Percentiles rank a stretch among this genome's conserved stretches.
Conservation (phyloP, 2,888 invertebrate species). For the Polylopha cassiicola region DNA sequence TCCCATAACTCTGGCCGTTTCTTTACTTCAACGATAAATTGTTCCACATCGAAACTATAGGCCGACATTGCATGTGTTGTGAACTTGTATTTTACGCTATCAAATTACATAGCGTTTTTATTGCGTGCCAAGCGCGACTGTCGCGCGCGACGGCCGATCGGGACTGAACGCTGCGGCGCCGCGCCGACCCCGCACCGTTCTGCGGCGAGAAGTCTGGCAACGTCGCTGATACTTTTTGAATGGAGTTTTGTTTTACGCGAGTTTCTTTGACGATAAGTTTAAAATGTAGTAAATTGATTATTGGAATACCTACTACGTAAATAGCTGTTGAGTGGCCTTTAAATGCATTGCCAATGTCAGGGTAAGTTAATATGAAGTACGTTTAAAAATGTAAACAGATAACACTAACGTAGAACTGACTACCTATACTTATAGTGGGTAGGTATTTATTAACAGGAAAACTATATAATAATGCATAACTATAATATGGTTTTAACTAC, state of each 20-base stretch:
- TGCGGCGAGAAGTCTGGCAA: slow-evolving; percentile 30
- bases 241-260: too few species aligned
- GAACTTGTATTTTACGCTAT: slow-evolving; percentile 30
- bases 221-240: slow-evolving; percentile 30
- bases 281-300: slow-evolving; percentile 10
- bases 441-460: too few species aligned
- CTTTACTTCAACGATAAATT: slow-evolving; percentile 56
- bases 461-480: too few species aligned
- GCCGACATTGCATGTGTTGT: slow-evolving; percentile 26
- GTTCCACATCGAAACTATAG: slow-evolving; percentile 50
- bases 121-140: slow-evolving; percentile 35
- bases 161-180: slow-evolving; percentile 12
- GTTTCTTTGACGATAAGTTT: too few species aligned
- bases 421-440: too few species aligned
- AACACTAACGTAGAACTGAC: too few species aligned
- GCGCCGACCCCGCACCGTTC: slow-evolving; percentile 12
- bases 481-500: too few species aligned
- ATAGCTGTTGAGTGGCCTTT: too few species aligned
- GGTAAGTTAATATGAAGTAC: too few species aligned
- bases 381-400: too few species aligned
- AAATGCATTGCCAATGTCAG: too few species aligned
- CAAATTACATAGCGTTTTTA: slow-evolving; percentile 32
- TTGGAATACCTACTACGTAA: too few species aligned
- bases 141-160: slow-evolving; percentile 33
- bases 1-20: slow-evolving; percentile 57